A percentile compares a stretch with the other conserved stretches of the same genome.
These are phyloP conservation scores for Epinotia brunnichana DNA, from an alignment of 2,888 invertebrate species.

Conservation along the genomic window DNA sequence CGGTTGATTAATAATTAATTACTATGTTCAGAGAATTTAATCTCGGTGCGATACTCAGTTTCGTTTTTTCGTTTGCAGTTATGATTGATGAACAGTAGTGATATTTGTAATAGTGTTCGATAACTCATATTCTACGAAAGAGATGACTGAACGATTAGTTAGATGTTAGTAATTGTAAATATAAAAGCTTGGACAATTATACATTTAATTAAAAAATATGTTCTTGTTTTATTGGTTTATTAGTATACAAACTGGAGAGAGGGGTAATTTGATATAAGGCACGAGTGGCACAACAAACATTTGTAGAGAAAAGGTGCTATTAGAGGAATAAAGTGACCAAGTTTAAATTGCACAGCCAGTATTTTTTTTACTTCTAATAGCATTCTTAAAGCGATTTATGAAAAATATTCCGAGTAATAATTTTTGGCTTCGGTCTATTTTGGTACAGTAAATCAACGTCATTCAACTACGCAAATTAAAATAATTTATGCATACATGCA, in stretches of 20 bases:
- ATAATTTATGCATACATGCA: conserved; percentile 15
- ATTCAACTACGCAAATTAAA: neutral
- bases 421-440: neutral
- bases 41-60: conserved; percentile 80
- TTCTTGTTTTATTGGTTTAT: conserved; percentile 65
- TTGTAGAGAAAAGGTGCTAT: conserved; percentile 35
- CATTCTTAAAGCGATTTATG: conserved; percentile 1
- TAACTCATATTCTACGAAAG: conserved; percentile 77
- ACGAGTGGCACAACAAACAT: conserved; percentile 27
- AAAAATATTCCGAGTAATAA: neutral
- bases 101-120: conserved; percentile 77
- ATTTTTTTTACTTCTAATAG: conserved; percentile 20
- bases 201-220: conserved; percentile 74
- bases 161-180: conserved; percentile 82
- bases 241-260: conserved; percentile 33
- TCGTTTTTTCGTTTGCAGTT: conserved; percentile 79
- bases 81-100: conserved; percentile 78
- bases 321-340: conserved; percentile 35
- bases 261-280: conserved; percentile 34
- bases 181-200: conserved; percentile 81
- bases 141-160: conserved; percentile 80
- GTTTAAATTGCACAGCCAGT: conserved; percentile 28
- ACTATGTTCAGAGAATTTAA: conserved; percentile 66
- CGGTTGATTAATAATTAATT: conserved; percentile 52
- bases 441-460: neutral